phyloP scores from a whole-genome alignment of 1,140 invertebrate species.

The Colletes latitarsis region DNA sequence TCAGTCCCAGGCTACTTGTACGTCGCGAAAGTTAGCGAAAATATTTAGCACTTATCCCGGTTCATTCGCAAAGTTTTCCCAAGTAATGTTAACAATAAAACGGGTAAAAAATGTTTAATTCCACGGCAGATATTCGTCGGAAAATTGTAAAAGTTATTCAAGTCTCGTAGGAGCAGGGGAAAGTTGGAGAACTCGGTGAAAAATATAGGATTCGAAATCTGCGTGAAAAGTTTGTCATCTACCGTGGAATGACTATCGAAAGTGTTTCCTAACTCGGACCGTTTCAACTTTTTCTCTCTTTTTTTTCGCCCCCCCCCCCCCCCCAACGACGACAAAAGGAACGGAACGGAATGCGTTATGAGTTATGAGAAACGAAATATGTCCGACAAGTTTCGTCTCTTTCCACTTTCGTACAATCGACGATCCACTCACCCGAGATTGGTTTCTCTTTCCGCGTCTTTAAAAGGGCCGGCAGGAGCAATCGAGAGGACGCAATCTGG shows the following conservation, averaged over 20 bases:
- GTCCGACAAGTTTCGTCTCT: not conserved
- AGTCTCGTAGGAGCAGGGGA: not conserved
- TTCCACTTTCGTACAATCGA: not conserved
- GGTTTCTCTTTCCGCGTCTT: conserved; percentile 3
- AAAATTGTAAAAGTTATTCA: not conserved
- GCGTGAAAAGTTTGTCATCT: not conserved
- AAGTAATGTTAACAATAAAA: too few relatives aligned
- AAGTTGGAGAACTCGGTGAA: not conserved
- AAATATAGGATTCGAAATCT: not conserved
- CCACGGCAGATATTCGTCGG: not conserved
- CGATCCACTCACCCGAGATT: not conserved
- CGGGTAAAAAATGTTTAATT: too few relatives aligned
- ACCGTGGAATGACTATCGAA: too few relatives aligned
- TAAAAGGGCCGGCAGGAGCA: not conserved
- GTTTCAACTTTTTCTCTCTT: not conserved
- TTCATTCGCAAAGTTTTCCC: too few relatives aligned
- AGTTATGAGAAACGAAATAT: conserved; percentile 3
- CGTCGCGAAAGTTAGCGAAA: not conserved
- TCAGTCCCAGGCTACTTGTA: not conserved
- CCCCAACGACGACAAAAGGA: not conserved
- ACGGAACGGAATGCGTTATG: not conserved
- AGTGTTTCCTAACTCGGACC: not conserved
- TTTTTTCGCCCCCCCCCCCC: too few relatives aligned
- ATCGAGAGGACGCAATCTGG: not conserved
- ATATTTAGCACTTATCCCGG: not conserved